These are phyloP conservation scores for Narcine bancroftii DNA, from an alignment of 2,113 vertebrate genomes.

Conservation along the genomic window DNA sequence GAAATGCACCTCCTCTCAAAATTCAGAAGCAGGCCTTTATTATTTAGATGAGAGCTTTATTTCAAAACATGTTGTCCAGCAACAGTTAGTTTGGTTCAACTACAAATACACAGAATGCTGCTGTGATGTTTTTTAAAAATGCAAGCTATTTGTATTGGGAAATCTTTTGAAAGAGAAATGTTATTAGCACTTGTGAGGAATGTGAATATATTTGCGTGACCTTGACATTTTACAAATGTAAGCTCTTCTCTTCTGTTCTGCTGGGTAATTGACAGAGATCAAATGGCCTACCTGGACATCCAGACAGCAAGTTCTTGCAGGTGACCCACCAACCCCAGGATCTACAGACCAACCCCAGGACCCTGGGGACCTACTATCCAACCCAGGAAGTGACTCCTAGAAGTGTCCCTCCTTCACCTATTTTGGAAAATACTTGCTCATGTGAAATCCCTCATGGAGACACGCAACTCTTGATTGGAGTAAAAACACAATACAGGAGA, in stretches of 20 bases:
- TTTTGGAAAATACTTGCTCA: neutral
- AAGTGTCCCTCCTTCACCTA: neutral
- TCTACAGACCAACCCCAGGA: too few relatives aligned
- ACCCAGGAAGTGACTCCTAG: neutral
- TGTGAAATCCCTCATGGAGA: neutral
- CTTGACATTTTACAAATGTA: neutral
- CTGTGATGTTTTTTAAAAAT: neutral
- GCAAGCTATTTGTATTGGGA: neutral
- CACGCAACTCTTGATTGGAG: too few relatives aligned
- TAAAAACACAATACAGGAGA: too few relatives aligned
- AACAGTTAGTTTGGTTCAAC: neutral
- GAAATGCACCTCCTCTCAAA: neutral
- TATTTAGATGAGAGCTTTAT: neutral
- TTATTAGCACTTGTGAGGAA: neutral
- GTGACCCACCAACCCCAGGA: neutral
- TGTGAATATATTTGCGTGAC: neutral
- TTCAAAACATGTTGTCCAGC: neutral
- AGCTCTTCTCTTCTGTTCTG: neutral
- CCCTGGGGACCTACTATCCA: too few relatives aligned
- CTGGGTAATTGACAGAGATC: neutral
- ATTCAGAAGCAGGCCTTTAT: neutral
- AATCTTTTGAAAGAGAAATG: neutral
- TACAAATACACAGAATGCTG: neutral
- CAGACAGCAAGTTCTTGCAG: neutral
- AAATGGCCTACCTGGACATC: neutral